A percentile compares a stretch with the other conserved stretches of the same genome.
phyloP scores from a whole-genome alignment of 2,888 invertebrate genomes.

The Tiliacea citrago region DNA sequence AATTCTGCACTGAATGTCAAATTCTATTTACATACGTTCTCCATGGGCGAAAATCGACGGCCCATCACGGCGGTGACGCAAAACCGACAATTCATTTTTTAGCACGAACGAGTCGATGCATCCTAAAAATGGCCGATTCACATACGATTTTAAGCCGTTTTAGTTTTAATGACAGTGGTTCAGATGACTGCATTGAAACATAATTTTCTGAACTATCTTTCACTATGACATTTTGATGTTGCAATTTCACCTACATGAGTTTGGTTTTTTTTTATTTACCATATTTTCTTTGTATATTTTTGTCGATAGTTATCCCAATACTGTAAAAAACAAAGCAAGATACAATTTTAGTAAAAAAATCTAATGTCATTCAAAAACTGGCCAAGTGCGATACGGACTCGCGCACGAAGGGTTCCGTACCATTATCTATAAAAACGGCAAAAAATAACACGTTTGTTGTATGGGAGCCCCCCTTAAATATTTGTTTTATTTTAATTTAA shows the following conservation, averaged over 20 bases:
- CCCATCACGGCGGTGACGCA: neutral
- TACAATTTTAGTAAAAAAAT: neutral
- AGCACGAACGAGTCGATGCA: slow-evolving; percentile 21
- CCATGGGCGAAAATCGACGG: neutral
- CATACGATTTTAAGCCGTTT: neutral
- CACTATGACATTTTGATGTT: neutral
- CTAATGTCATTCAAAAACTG: accelerated
- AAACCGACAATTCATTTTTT: slow-evolving; percentile 18
- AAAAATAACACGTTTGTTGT: too few relatives aligned
- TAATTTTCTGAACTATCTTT: neutral
- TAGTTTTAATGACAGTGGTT: neutral
- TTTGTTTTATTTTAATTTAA: too few relatives aligned
- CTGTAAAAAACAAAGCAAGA: neutral
- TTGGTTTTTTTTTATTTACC: neutral
- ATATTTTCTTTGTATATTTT: neutral
- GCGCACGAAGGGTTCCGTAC: too few relatives aligned
- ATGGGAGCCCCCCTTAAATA: too few relatives aligned
- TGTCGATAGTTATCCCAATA: neutral
- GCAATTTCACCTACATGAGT: neutral
- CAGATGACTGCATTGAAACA: neutral
- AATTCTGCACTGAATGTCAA: neutral
- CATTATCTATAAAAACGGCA: too few relatives aligned
- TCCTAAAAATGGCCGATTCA: slow-evolving; percentile 17
- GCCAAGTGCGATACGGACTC: too few relatives aligned
- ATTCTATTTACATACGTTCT: slow-evolving; percentile 1